Evolutionary conservation across 2,113 vertebrate species (phyloP), one percentile per base, ranked within the genome.

Genomic region (Siniperca chuatsi): DNA sequence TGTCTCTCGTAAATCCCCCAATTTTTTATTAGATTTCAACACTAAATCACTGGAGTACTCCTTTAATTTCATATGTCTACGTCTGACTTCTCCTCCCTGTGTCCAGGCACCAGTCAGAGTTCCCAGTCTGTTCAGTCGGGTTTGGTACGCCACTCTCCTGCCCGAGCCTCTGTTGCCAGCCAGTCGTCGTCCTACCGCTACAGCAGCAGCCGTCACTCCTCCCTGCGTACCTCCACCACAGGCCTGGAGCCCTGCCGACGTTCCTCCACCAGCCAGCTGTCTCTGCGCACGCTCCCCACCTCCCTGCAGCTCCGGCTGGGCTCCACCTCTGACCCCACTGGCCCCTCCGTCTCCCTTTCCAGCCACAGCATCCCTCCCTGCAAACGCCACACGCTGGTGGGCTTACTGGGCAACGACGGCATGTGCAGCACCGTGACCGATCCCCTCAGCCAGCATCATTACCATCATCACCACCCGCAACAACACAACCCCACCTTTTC

Each of bases 301-400:
- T 98, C 98, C 79, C 97, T 99, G 93, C 98, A 99, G 95, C 97
- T 98, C 68, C 97, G 98, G 62, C 96, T 99, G 0, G 98, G 97
- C 20, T 95, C 97, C 93, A 95, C 96, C 67, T 95, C 97, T 73
- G 98, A 98, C 73, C 92, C 96, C 2, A 85, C 95, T 29, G 91
- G 96, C 72, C 98, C 98, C 71, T 98, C 98, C 23, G 96, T 96
- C 79, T 98, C 98, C 89, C 97, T 97, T 90, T 99, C 98, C 91
- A 98, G 97, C 94, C 98, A 99, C 94, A 99, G 97, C 96, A 98
- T 99, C 95, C 98, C 97, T 0, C 97, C 97, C 90, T 99, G 97
- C 95, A 99, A 99, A 81, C 97, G 98, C 64, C 97, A 97, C 90
- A 96, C 98, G 16, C 96, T 99, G 44, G 97, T 96, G 83, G 98